phyloP scores from a whole-genome alignment of 1,140 invertebrate genomes.

The Ephestia elutella region DNA sequence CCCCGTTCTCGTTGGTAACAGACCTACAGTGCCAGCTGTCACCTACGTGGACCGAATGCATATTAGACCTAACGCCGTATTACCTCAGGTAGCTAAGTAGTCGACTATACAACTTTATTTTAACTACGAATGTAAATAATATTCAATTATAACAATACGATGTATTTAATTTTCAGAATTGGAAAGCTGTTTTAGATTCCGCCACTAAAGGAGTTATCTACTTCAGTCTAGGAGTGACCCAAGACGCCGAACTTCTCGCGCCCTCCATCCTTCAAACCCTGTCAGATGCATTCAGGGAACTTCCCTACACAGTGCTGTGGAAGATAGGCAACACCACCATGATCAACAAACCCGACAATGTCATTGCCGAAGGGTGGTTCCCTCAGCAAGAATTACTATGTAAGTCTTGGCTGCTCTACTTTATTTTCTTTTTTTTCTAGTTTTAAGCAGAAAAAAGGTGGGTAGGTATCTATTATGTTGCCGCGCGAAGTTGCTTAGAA shows the following conservation, averaged over 20 bases:
- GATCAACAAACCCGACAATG: conserved; percentile 68
- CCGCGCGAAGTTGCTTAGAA: too few species aligned
- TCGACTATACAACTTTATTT: too few species aligned
- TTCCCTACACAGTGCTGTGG: conserved; percentile 76
- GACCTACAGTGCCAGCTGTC: conserved; percentile 63
- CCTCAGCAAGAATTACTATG: conserved; percentile 79
- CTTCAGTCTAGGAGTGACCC: conserved; percentile 73
- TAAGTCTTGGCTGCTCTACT: conserved; percentile 22
- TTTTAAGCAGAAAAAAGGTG: too few species aligned
- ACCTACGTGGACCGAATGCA: conserved; percentile 74
- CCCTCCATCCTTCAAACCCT: conserved; percentile 51
- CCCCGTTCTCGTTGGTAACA: conserved; percentile 53
- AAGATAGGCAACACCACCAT: conserved; percentile 74
- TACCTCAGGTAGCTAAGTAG: conserved; percentile 55
- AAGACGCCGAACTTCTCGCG: conserved; percentile 62
- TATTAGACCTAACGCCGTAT: conserved; percentile 53
- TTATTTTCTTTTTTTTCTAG: neutral
- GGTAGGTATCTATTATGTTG: too few species aligned
- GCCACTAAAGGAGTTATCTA: conserved; percentile 69
- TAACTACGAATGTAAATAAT: neutral
- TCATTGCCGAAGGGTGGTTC: conserved; percentile 73
- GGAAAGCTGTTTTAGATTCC: conserved; percentile 65
- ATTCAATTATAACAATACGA: neutral
- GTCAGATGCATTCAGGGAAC: conserved; percentile 65
- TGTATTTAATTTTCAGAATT: conserved; percentile 52